Conservation (phyloP, 2,797 vertebrate species). For the Coilia nasus region DNA sequence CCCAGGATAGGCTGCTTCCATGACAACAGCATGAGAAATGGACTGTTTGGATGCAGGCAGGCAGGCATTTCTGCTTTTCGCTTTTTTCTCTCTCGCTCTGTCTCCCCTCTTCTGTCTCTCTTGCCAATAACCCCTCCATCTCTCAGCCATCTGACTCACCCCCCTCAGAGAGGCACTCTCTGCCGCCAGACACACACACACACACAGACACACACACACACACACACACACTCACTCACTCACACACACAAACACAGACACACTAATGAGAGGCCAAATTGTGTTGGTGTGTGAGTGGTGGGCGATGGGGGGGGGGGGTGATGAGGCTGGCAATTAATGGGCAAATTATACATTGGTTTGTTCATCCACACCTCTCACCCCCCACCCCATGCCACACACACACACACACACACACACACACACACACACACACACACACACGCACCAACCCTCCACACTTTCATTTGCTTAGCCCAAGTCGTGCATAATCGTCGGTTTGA, state of each 20-base stretch:
- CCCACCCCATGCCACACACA: too few relatives aligned
- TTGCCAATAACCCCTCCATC: slow-evolving; percentile 5
- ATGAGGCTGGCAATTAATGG: slow-evolving; percentile 19
- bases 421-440: too few relatives aligned
- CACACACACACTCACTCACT: too few relatives aligned
- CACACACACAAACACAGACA: neutral
- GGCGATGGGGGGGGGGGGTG: neutral
- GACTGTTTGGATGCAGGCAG: slow-evolving; percentile 30
- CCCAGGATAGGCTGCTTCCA: slow-evolving; percentile 23
- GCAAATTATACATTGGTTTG: slow-evolving; percentile 27
- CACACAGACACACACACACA: neutral
- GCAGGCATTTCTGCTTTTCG: neutral
- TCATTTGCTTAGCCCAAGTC: slow-evolving; percentile 35
- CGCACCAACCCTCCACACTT: neutral
- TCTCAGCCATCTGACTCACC: neutral
- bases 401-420: too few relatives aligned
- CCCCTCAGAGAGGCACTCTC: neutral
- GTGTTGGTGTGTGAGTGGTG: neutral
- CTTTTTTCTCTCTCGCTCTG: neutral
- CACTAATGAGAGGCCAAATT: slow-evolving; percentile 7
- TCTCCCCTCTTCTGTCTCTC: neutral
- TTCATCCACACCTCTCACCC: neutral
- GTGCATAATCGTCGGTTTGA: slow-evolving; percentile 31
- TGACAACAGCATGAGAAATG: slow-evolving; percentile 36
- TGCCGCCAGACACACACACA: neutral